A percentile compares a stretch with the other conserved stretches of the same genome.
Evolutionary conservation across 2,113 vertebrate genomes (phyloP).

Genomic region (Osmerus eperlanus): DNA sequence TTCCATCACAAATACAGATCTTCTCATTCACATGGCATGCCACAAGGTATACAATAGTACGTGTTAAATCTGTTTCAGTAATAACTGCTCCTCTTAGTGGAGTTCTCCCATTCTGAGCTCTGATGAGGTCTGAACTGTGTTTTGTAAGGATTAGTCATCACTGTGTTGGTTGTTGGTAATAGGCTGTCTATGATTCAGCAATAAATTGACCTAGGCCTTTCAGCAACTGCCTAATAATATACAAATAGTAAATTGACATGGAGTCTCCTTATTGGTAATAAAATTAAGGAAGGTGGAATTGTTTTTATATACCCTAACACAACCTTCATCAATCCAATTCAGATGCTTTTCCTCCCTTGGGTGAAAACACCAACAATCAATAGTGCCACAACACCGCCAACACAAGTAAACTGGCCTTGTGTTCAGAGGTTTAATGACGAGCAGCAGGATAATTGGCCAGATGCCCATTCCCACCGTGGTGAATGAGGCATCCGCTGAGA

Average conservation of each 20-base stretch:
- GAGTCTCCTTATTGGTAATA: no score
- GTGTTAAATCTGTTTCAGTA: constrained; percentile 1
- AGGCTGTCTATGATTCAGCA: neutral
- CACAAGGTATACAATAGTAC: constrained; percentile 11
- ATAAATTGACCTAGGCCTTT: neutral
- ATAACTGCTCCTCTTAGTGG: neutral
- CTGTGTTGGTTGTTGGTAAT: constrained; percentile 46
- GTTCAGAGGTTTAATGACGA: constrained; percentile 61
- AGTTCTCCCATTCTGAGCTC: constrained; percentile 15
- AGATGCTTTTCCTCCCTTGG: constrained; percentile 69
- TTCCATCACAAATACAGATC: constrained; percentile 2
- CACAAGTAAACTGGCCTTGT: constrained; percentile 62
- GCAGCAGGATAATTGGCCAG: constrained; percentile 70
- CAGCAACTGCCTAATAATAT: no score
- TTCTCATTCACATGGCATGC: neutral
- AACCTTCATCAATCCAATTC: neutral
- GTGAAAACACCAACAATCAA: constrained; percentile 62
- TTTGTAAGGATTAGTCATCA: constrained; percentile 3
- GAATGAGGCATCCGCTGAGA: constrained; percentile 57
- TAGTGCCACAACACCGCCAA: constrained; percentile 58
- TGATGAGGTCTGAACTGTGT: neutral
- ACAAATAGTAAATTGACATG: no score
- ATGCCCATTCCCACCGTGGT: constrained; percentile 52
- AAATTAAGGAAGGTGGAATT: no score
- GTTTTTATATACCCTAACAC: neutral